Evolutionary conservation across 2,888 invertebrate genomes (phyloP), one percentile per base, ranked within the genome.

Genomic region (Dasysyrphus tricinctus): DNA sequence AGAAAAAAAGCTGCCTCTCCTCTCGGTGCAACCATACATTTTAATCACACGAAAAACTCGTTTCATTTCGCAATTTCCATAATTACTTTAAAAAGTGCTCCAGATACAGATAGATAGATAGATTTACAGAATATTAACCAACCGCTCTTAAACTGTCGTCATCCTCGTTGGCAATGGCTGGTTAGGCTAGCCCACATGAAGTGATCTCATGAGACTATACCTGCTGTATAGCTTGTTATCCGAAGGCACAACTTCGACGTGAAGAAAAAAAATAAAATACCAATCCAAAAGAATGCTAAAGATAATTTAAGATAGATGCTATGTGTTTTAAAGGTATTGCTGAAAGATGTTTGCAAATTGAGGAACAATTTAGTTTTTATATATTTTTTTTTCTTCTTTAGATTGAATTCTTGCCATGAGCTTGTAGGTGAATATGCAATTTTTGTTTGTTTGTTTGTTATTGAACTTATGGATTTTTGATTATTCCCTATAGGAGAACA

Each of bases 11-110:
- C 70, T 84, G 83, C 75, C 74, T 78, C 72, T 54, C 57, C 49
- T 56, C 51, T 57, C 67, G 57, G 56, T 70, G 78, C 54, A 84
- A 37, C 78, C 79, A 83, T 77, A 81, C 74, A 79, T 78, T 86
- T 86, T 82, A 86, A 86, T 86, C 86, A 79, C 87, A 83, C 76
- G 80, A 80, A 72, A 83, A 87, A 87, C 87, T 44, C 59, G 87
- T 87, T 87, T 83, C 59, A 83, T 87, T 87, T 79, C 79, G 87
- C 87, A 87, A 87, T 87, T 87, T 87, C 87, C 87, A 87, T 87
- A 87, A 87, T 87, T 83, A 87, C 83, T 87, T 87, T 87, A 83
- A 87, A 86, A 87, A 87, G 87, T 87, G 87, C 87, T 87, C 87
- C 80, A 87, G 87, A 86, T 86, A 49, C 67, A 78, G 19, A 37